phyloP scores from a whole-genome alignment of 2,888 invertebrate species.

The Sinopyrophorus schimmeli region DNA sequence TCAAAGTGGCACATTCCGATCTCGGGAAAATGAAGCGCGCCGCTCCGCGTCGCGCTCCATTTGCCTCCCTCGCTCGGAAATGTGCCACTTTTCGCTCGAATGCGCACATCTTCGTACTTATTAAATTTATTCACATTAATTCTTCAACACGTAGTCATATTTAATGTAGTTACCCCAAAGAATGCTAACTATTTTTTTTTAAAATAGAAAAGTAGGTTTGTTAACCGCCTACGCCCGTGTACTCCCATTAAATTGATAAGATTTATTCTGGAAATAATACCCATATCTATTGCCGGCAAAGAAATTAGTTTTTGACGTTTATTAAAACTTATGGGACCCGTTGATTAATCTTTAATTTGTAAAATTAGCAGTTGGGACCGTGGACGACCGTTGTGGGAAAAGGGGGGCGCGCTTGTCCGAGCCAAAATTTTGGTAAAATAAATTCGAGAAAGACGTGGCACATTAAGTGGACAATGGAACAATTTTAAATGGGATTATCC shows the following conservation, averaged over 20 bases:
- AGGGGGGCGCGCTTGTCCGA: conserved; percentile 9
- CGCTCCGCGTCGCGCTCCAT: no score
- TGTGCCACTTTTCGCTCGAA: no score
- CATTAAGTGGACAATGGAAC: conserved; percentile 36
- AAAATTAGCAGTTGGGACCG: conserved; percentile 7
- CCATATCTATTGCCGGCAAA: conserved; percentile 32
- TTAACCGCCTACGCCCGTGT: no score
- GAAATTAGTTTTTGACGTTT: conserved; percentile 31
- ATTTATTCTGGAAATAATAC: conserved; percentile 27
- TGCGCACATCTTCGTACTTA: no score
- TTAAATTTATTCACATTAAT: no score
- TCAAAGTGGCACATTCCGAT: no score
- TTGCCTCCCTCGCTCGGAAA: no score
- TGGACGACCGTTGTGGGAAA: conserved; percentile 23
- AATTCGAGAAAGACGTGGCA: conserved; percentile 29
- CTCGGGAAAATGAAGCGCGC: no score
- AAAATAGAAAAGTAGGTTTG: no score
- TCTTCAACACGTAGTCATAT: no score
- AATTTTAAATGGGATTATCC: conserved; percentile 40
- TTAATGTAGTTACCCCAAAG: no score
- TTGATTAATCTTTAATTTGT: conserved; percentile 19
- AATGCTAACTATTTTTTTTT: no score
- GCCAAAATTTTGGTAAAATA: conserved; percentile 15
- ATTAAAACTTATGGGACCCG: conserved; percentile 29
- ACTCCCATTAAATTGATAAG: conserved; percentile 27